Conservation (phyloP, 2,113 vertebrate genomes). For the Petaurus breviceps region DNA sequence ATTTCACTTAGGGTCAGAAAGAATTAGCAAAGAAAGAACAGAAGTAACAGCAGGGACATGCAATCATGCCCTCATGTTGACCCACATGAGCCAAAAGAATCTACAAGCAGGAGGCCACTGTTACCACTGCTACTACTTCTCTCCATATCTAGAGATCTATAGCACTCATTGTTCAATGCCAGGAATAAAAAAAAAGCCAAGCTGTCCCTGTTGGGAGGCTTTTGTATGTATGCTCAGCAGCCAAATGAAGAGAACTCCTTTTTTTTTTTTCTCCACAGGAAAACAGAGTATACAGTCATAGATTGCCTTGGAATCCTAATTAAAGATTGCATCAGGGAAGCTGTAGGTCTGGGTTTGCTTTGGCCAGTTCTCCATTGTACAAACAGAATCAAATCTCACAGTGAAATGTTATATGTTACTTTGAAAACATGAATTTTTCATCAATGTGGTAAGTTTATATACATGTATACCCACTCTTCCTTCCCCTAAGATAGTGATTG, state of each 20-base stretch:
- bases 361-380: neutral
- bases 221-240: neutral
- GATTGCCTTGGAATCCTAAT: neutral
- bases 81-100: no score
- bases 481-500: neutral
- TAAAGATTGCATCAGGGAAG: neutral
- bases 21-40: neutral
- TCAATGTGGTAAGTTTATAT: neutral
- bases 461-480: neutral
- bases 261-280: neutral
- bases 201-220: neutral
- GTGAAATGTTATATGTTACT: neutral
- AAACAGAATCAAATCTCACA: neutral
- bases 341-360: neutral
- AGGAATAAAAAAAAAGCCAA: neutral
- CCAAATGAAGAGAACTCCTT: neutral
- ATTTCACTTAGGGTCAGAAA: no score
- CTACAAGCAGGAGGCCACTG: neutral
- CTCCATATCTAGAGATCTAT: neutral
- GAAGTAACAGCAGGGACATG: neutral
- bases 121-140: neutral
- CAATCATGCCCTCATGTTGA: no score
- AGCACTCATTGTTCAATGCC: neutral
- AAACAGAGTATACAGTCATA: neutral
- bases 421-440: neutral